A percentile compares a stretch with the other conserved stretches of the same genome.
Conservation (phyloP, 2,797 vertebrate genomes). For the Lepidocolaptes lacrymiger region DNA sequence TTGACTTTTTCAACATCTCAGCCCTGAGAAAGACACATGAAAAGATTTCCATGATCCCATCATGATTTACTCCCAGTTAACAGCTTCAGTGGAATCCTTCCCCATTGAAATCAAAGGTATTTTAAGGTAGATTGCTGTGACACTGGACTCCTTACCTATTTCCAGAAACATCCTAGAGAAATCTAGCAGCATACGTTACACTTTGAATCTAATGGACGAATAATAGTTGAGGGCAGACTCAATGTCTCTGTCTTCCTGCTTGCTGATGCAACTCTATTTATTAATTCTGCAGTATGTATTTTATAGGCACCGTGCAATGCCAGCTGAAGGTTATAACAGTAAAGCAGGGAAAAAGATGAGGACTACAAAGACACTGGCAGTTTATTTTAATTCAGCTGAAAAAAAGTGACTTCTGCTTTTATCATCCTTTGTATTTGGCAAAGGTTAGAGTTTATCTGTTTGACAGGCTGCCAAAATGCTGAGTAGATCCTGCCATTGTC, state of each 20-base stretch:
- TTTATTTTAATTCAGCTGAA: constrained; percentile 18
- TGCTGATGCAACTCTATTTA: background rate
- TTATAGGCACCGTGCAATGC: background rate
- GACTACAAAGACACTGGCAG: constrained; percentile 2
- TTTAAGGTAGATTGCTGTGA: background rate
- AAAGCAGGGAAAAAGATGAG: background rate
- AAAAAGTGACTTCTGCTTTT: constrained; percentile 19
- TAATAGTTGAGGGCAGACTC: background rate
- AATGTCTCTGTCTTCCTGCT: background rate
- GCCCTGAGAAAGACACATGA: background rate
- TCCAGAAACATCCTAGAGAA: background rate
- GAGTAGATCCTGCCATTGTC: constrained; percentile 22
- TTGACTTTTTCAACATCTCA: background rate
- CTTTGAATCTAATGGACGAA: background rate
- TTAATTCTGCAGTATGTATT: constrained; percentile 7
- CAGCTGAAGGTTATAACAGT: constrained; percentile 27
- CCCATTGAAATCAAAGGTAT: background rate
- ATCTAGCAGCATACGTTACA: background rate
- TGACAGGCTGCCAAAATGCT: constrained; percentile 41
- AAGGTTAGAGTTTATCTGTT: constrained; percentile 35
- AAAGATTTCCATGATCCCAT: background rate
- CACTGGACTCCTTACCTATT: background rate
- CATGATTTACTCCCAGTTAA: background rate
- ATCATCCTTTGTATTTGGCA: constrained; percentile 48
- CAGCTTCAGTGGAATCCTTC: background rate